These are phyloP conservation scores for Phthorimaea operculella DNA, from an alignment of 1,140 invertebrate genomes.

Conservation along the genomic window DNA sequence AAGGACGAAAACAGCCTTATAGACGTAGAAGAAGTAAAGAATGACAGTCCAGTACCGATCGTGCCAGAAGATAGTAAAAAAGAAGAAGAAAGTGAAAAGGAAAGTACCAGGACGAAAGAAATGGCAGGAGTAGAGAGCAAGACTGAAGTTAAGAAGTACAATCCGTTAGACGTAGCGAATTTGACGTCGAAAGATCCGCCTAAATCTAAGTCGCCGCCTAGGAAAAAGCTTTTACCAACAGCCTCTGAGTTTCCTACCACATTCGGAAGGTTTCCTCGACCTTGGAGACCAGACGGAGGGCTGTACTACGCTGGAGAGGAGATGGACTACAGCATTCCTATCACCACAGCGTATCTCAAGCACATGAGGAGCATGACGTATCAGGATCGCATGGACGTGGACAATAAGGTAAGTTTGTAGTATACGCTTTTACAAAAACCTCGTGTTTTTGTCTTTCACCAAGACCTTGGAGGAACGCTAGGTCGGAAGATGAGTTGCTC, in stretches of 20 bases:
- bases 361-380: slow-evolving; percentile 76
- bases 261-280: slow-evolving; percentile 46
- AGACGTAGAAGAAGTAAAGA: slow-evolving; percentile 54
- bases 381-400: slow-evolving; percentile 71
- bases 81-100: slow-evolving; percentile 42
- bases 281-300: slow-evolving; percentile 65
- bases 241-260: slow-evolving; percentile 36
- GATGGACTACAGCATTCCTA: slow-evolving; percentile 84
- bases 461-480: no score
- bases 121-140: slow-evolving; percentile 34
- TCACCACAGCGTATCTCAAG: slow-evolving; percentile 87
- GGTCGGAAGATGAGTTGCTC: no score
- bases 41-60: slow-evolving; percentile 37
- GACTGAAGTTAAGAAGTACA: slow-evolving; percentile 68
- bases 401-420: slow-evolving; percentile 63
- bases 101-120: slow-evolving; percentile 41
- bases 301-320: slow-evolving; percentile 58
- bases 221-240: slow-evolving; percentile 49
- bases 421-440: no score
- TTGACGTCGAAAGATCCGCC: slow-evolving; percentile 74
- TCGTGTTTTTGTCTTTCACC: no score
- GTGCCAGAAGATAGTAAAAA: slow-evolving; percentile 20
- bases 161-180: slow-evolving; percentile 75
- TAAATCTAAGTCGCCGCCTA: slow-evolving; percentile 58
- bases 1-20: slow-evolving; percentile 58